Evolutionary conservation across 2,888 invertebrate species (phyloP).

Genomic region (Pristionchus exspectatus): DNA sequence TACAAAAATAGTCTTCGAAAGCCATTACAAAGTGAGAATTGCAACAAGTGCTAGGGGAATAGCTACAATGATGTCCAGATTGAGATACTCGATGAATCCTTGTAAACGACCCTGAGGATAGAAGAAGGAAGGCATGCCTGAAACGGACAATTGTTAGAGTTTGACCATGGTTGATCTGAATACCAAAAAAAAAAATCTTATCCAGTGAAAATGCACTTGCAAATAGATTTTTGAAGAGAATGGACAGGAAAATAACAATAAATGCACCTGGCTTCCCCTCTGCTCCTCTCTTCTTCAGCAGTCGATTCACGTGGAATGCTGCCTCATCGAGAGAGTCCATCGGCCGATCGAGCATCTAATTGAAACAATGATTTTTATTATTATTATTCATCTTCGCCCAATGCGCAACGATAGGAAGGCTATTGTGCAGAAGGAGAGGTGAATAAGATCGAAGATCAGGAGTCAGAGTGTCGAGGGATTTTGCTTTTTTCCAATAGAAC

Average conservation of each 20-base stretch:
- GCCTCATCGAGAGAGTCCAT: conserved; percentile 54
- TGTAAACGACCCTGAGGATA: conserved; percentile 9
- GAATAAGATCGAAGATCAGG: no score
- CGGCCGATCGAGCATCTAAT: conserved; percentile 48
- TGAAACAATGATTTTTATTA: neutral
- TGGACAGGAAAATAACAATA: neutral
- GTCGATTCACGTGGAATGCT: conserved; percentile 53
- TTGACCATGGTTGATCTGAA: no score
- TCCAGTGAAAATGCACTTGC: no score
- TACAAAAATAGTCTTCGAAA: no score
- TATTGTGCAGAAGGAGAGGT: no score
- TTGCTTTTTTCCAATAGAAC: neutral
- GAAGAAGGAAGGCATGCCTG: conserved; percentile 49
- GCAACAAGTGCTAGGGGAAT: neutral
- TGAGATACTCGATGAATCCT: conserved; percentile 40
- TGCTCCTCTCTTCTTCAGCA: conserved; percentile 49
- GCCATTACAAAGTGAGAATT: neutral
- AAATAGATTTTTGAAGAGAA: no score
- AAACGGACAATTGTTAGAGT: neutral
- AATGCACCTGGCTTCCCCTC: neutral
- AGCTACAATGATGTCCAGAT: conserved; percentile 29
- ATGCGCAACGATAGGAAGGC: no score
- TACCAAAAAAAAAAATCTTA: no score
- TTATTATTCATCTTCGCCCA: no score
- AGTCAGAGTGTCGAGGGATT: no score